Percentiles rank a stretch among this genome's conserved stretches.
These are phyloP conservation scores for Temnopleurus reevesii DNA, from an alignment of 53 echinoderm and acorn worm genomes.

Conservation along the genomic window DNA sequence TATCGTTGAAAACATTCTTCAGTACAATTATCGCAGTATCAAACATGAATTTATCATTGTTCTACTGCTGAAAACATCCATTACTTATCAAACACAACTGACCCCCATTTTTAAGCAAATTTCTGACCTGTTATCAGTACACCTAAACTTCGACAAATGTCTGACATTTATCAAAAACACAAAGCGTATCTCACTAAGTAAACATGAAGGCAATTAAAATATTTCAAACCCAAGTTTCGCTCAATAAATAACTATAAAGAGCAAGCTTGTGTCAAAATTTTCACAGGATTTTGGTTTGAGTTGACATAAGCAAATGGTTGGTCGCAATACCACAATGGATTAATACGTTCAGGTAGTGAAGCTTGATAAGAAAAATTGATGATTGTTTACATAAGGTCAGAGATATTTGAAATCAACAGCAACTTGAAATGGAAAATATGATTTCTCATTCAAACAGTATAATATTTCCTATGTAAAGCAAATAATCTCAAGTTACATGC, in stretches of 20 bases:
- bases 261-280: conserved; percentile 12
- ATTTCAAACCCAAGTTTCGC: neutral
- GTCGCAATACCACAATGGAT: neutral
- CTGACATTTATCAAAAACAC: neutral
- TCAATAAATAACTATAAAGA: neutral
- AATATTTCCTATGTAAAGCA: too few species aligned
- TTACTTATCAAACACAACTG: too few species aligned
- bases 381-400: neutral
- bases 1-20: too few species aligned
- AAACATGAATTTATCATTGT: neutral
- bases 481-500: too few species aligned
- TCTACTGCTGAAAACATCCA: too few species aligned
- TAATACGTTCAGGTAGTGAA: neutral
- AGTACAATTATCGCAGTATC: too few species aligned
- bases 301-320: neutral
- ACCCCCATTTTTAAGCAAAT: neutral
- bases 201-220: conserved; percentile 21
- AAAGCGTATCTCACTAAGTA: neutral
- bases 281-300: neutral
- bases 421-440: neutral
- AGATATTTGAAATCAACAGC: neutral
- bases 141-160: neutral
- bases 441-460: neutral
- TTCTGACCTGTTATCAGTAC: neutral
- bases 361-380: neutral